Evolutionary conservation across 2,797 vertebrate genomes (phyloP).

Genomic region (Lagodon rhomboides): DNA sequence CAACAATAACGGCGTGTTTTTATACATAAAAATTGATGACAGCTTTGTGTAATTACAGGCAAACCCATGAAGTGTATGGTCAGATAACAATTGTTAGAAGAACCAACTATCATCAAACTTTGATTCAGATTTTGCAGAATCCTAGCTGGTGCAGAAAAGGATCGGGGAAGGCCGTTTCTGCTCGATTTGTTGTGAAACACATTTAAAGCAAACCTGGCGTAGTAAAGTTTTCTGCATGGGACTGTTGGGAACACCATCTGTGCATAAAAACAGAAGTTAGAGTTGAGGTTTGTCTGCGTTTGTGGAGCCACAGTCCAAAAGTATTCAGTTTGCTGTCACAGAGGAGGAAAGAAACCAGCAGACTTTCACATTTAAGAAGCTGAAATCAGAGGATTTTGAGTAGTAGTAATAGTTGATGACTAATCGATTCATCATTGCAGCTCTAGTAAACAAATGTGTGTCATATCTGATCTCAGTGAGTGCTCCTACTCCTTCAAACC

Average conservation of each 20-base stretch:
- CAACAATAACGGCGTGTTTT: neutral
- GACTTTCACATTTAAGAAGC: too few relatives aligned
- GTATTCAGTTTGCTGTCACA: too few relatives aligned
- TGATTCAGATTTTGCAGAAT: neutral
- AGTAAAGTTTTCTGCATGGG: conserved; percentile 23
- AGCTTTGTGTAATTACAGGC: neutral
- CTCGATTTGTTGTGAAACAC: conserved; percentile 41
- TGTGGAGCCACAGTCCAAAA: too few relatives aligned
- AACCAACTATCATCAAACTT: neutral
- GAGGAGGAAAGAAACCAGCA: too few relatives aligned
- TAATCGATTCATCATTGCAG: too few relatives aligned
- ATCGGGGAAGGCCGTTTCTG: conserved; percentile 29
- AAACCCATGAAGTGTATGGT: too few relatives aligned
- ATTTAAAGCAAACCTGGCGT: conserved; percentile 32
- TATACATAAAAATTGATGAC: neutral
- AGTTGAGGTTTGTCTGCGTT: conserved; percentile 14
- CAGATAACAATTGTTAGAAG: neutral
- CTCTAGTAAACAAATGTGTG: neutral
- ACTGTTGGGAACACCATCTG: conserved; percentile 34
- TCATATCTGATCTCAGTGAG: neutral
- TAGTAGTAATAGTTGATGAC: too few relatives aligned
- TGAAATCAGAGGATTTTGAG: too few relatives aligned
- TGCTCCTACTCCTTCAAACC: neutral
- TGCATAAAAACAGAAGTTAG: conserved; percentile 35
- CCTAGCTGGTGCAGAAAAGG: neutral